Percentiles rank a stretch among this genome's conserved stretches.
These are phyloP conservation scores for Smithornis capensis DNA, from an alignment of 2,113 vertebrate genomes.

Conservation along the genomic window DNA sequence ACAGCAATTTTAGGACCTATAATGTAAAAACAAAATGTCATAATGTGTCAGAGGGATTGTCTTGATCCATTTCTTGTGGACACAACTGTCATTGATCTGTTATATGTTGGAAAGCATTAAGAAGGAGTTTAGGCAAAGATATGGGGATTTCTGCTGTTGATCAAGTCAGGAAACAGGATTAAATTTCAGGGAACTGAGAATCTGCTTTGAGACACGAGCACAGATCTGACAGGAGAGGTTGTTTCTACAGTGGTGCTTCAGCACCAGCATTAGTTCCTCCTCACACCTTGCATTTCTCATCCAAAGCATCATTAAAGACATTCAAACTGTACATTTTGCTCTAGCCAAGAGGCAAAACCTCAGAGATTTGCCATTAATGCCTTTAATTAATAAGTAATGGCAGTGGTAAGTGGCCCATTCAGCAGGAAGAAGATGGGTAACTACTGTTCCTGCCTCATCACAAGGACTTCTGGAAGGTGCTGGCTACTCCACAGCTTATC, in stretches of 20 bases:
- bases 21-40: neutral
- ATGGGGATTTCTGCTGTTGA: neutral
- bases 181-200: neutral
- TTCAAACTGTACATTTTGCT: neutral
- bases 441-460: neutral
- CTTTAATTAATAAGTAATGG: neutral
- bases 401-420: neutral
- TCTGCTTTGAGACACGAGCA: accelerated
- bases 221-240: neutral
- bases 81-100: neutral
- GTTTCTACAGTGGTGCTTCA: neutral
- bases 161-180: neutral
- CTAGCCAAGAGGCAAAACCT: neutral
- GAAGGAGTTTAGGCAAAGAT: neutral
- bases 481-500: accelerated
- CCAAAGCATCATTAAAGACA: neutral
- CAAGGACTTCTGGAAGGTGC: neutral
- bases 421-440: neutral
- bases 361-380: neutral
- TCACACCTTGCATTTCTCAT: neutral
- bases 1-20: neutral
- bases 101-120: neutral
- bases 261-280: neutral
- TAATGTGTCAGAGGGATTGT: neutral
- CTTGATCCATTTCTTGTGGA: neutral